Evolutionary conservation across 2,888 invertebrate species (phyloP).

Genomic region (Villa cingulata): DNA sequence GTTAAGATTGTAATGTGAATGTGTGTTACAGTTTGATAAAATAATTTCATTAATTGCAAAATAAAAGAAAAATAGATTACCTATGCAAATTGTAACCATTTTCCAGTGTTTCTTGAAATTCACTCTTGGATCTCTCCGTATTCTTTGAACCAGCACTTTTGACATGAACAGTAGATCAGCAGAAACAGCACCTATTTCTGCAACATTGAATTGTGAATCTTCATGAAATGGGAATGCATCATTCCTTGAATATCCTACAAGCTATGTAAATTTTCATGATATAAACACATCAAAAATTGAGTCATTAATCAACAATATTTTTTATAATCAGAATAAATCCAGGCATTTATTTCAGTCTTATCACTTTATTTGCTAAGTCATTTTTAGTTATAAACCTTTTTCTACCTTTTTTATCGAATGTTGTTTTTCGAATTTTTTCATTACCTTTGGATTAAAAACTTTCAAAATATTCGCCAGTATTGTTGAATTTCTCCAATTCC

Average conservation of each 20-base stretch:
- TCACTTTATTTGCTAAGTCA: too few relatives aligned
- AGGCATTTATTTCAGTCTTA: too few relatives aligned
- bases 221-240: conserved; percentile 31
- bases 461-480: conserved; percentile 42
- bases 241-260: conserved; percentile 39
- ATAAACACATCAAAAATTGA: too few relatives aligned
- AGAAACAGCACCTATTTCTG: conserved; percentile 40
- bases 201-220: conserved; percentile 41
- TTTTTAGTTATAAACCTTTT: too few relatives aligned
- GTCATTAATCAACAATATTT: too few relatives aligned
- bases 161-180: conserved; percentile 41
- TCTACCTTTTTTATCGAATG: too few relatives aligned
- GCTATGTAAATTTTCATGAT: too few relatives aligned
- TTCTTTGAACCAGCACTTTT: conserved; percentile 35
- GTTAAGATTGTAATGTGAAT: too few relatives aligned
- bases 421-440: not conserved
- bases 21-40: too few relatives aligned
- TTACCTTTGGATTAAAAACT: conserved; percentile 41
- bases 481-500: conserved; percentile 35
- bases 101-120: conserved; percentile 42
- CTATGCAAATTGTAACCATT: conserved; percentile 47
- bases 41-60: too few relatives aligned
- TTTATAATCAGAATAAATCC: too few relatives aligned
- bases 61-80: conserved; percentile 10
- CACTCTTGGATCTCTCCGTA: conserved; percentile 37